phyloP scores from a whole-genome alignment of 2,113 vertebrate species.

The Megalops atlanticus region DNA sequence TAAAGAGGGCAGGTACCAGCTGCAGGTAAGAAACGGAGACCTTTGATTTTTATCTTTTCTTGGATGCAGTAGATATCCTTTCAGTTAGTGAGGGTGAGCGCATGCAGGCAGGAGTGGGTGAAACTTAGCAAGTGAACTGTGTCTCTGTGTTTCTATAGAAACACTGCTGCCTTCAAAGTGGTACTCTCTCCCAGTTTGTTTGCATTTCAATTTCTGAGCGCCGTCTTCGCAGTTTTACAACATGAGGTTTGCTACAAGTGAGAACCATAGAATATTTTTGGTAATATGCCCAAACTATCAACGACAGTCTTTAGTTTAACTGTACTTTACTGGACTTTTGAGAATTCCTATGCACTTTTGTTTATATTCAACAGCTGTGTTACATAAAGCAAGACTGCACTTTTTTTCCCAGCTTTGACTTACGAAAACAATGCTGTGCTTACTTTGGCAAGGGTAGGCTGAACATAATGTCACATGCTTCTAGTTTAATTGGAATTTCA shows the following conservation, averaged over 20 bases:
- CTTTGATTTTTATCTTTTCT: conserved; percentile 33
- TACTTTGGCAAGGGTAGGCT: background rate
- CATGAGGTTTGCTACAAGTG: too few relatives aligned
- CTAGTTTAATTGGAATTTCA: background rate
- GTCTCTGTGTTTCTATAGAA: conserved; percentile 63
- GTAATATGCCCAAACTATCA: background rate
- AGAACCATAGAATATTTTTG: background rate
- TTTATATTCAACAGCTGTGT: background rate
- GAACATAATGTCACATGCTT: background rate
- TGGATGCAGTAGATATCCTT: background rate
- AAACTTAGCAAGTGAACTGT: conserved; percentile 38
- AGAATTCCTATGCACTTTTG: background rate
- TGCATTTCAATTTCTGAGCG: background rate
- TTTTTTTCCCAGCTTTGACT: background rate
- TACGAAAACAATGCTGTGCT: background rate
- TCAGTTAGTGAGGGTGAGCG: conserved; percentile 10
- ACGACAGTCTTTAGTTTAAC: background rate
- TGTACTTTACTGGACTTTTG: background rate
- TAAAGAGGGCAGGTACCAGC: conserved; percentile 70
- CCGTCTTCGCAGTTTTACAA: background rate
- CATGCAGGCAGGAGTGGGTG: conserved; percentile 14
- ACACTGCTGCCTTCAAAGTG: conserved; percentile 42
- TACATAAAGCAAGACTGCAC: background rate
- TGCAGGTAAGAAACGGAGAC: conserved; percentile 66
- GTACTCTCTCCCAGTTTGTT: conserved; percentile 35